These are phyloP conservation scores for Nasonia vitripennis DNA, from an alignment of 1,140 invertebrate genomes.

Conservation along the genomic window DNA sequence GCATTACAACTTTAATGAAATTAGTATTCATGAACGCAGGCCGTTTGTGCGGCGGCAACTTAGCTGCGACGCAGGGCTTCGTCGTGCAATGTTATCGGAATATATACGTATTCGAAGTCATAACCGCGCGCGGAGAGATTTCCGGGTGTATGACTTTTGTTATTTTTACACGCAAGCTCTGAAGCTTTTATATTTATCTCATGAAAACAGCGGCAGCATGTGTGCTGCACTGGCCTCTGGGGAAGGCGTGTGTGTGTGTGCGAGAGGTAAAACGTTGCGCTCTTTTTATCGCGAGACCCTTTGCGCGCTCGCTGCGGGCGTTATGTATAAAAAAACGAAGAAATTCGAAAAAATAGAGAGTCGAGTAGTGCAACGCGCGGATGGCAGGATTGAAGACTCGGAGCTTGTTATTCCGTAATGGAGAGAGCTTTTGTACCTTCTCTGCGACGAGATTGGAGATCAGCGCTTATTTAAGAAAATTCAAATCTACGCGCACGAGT, in stretches of 20 bases:
- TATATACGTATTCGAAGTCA: neutral
- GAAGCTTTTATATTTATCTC: slow-evolving; percentile 1
- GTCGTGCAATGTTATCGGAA: neutral
- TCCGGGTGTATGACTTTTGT: neutral
- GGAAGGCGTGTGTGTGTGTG: too few relatives aligned
- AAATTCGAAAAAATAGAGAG: neutral
- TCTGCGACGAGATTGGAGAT: neutral
- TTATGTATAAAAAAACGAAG: neutral
- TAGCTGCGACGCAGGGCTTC: neutral
- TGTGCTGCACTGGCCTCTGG: neutral
- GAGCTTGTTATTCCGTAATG: neutral
- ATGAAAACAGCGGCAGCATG: neutral
- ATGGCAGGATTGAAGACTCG: too few relatives aligned
- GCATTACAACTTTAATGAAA: neutral
- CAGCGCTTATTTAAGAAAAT: neutral
- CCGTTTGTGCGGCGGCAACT: neutral
- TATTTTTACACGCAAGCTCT: neutral
- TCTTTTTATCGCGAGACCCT: neutral
- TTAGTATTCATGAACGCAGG: neutral
- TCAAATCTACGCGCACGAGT: neutral
- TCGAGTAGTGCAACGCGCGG: neutral
- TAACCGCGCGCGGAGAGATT: too few relatives aligned
- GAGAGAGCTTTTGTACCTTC: neutral
- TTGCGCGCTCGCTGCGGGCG: neutral
- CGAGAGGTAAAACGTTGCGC: neutral